Base-by-base conservation (phyloP, 2,888 invertebrate species). In the Spicauda simplicius region DNA sequence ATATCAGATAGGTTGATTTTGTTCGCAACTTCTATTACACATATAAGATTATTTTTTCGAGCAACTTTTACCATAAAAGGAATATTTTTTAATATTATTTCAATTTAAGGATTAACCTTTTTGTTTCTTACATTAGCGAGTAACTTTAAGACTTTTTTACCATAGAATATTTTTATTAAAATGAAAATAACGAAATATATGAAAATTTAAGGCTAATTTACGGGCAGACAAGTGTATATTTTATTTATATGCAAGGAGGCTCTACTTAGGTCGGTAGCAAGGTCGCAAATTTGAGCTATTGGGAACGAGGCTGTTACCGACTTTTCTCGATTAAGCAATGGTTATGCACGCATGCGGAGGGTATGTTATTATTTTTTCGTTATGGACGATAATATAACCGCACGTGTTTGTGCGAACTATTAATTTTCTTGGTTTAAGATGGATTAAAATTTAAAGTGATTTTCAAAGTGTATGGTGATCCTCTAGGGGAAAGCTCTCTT, bases 261-360 rank as follows among this genome's bases (percentile, higher is more conserved):
- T 25, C 25, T 82, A 85, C 84, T 84, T 84, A 83, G 84, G 78
- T 80, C 79, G 77, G 73, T 72, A 64, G 73, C 86, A 86, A 91
- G 91, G 91, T 84, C 88, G 80, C 81, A 88, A 87, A 89, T 88
- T 88, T 82, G 84, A 85, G 84, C 80, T 85, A 91, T 91, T 90
- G 85, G 81, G 91, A 86, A 86, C 91, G 80, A 90, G 90, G 90
- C 82, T 87, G 77, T 70, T 71, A 72, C 77, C 56, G 72, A 73
- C 70, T 76, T 74, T 87, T 86, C 83, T 86, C 82, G 86, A 78
- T 87, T 86, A 81, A 75, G 82, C 83, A 86, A 87, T 76, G 74
- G 77, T 81, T 82, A 77, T 72, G 79, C 80, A 77, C 83, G 81
- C 84, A 80, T 78, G 79, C 76, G 69, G 80, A 78, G 75, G 79